phyloP scores from a whole-genome alignment of 2,797 vertebrate species.

The Myripristis murdjan region DNA sequence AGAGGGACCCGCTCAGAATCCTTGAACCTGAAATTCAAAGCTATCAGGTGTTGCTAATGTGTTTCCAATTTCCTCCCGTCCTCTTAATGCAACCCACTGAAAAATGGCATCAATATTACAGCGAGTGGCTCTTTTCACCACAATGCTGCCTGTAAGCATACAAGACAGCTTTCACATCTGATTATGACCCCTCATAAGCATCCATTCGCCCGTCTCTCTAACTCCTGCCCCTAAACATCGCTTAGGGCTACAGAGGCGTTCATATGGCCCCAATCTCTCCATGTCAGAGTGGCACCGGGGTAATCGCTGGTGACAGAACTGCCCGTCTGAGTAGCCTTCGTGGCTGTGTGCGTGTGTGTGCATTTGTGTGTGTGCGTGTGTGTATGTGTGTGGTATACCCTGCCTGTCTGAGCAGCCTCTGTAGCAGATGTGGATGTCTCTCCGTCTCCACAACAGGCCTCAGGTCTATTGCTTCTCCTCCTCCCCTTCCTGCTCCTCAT shows the following conservation, averaged over 20 bases:
- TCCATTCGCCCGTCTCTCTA: constrained; percentile 61
- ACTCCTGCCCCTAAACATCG: constrained; percentile 78
- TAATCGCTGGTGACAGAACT: constrained; percentile 80
- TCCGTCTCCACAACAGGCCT: constrained; percentile 64
- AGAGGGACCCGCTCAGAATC: constrained; percentile 66
- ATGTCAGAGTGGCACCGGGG: constrained; percentile 76
- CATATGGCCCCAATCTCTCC: constrained; percentile 78
- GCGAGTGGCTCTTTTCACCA: constrained; percentile 58
- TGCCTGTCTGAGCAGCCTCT: constrained; percentile 52
- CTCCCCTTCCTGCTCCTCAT: constrained; percentile 5
- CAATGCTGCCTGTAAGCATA: constrained; percentile 80
- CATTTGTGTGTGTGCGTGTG: constrained; percentile 16
- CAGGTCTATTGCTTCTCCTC: constrained; percentile 57
- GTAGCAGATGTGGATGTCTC: constrained; percentile 68
- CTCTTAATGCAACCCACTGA: constrained; percentile 69
- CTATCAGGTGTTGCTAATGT: constrained; percentile 84
- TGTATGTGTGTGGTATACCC: constrained; percentile 33
- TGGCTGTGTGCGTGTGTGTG: constrained; percentile 38
- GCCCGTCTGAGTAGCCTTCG: constrained; percentile 73
- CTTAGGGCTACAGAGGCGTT: constrained; percentile 78
- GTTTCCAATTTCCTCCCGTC: constrained; percentile 77
- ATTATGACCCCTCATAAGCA: constrained; percentile 82
- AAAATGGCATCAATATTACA: constrained; percentile 80
- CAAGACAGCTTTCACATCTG: constrained; percentile 85
- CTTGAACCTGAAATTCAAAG: constrained; percentile 79